These are phyloP conservation scores for Watsonalla binaria DNA, from an alignment of 2,888 invertebrate genomes.

Conservation along the genomic window DNA sequence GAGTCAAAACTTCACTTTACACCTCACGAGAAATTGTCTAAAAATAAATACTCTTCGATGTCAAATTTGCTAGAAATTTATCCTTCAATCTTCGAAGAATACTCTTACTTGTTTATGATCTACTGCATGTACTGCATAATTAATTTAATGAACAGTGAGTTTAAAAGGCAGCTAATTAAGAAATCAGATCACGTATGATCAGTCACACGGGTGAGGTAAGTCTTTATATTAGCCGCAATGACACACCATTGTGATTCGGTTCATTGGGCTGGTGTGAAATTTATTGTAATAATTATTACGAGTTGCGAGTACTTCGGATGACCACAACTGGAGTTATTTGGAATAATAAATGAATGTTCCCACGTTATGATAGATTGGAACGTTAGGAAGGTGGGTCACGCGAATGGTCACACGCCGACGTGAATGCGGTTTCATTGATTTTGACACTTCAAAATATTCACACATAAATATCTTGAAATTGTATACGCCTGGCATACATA, in stretches of 20 bases:
- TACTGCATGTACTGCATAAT: conserved; percentile 6
- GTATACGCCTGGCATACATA: no score
- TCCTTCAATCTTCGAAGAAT: no score
- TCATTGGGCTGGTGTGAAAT: conserved; percentile 14
- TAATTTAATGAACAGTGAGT: conserved; percentile 18
- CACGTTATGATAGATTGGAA: background rate
- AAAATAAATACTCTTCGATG: no score
- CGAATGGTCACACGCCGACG: background rate
- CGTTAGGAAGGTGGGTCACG: background rate
- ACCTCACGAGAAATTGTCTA: no score
- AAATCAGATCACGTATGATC: conserved; percentile 59
- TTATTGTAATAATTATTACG: conserved; percentile 12
- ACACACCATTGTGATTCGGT: conserved; percentile 43
- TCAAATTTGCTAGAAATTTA: no score
- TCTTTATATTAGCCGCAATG: conserved; percentile 54
- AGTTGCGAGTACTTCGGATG: conserved; percentile 3
- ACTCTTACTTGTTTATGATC: no score
- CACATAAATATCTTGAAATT: no score
- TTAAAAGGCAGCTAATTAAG: conserved; percentile 33
- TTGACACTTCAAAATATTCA: no score
- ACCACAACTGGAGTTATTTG: background rate
- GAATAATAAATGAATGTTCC: background rate
- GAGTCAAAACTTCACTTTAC: conserved; percentile 3
- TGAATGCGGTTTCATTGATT: background rate
- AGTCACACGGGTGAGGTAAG: conserved; percentile 56